Evolutionary conservation across 2,888 invertebrate genomes (phyloP).

Genomic region (Pristionchus entomophagus): DNA sequence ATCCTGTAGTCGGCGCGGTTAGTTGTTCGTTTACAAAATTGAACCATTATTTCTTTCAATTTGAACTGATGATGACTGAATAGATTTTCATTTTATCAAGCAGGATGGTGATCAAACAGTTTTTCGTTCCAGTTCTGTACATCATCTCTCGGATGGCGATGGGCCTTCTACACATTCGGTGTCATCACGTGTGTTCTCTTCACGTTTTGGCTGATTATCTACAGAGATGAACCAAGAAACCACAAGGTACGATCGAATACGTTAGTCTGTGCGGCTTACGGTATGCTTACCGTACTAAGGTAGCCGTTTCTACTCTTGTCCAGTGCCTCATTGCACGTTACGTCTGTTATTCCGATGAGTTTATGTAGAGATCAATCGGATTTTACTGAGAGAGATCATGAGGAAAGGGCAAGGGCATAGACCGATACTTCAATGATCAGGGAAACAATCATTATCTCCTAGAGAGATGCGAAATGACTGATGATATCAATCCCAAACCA

Average conservation of each 20-base stretch:
- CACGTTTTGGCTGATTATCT: constrained; percentile 17
- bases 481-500: too few relatives aligned
- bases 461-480: neutral
- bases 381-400: too few relatives aligned
- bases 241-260: neutral
- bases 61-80: too few relatives aligned
- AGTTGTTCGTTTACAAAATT: neutral
- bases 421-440: too few relatives aligned
- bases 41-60: too few relatives aligned
- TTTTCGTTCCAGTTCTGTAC: constrained; percentile 17
- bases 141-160: constrained; percentile 31
- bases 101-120: neutral
- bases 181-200: constrained; percentile 11
- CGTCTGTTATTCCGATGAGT: neutral
- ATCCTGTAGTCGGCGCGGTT: constrained; percentile 36
- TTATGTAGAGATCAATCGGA: too few relatives aligned
- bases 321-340: too few relatives aligned
- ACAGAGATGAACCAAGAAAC: constrained; percentile 24
- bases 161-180: constrained; percentile 29
- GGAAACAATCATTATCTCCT: neutral
- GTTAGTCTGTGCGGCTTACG: too few relatives aligned
- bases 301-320: too few relatives aligned
- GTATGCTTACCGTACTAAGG: too few relatives aligned
- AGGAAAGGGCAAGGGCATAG: too few relatives aligned
- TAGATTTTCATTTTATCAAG: too few relatives aligned